Evolutionary conservation across 2,797 vertebrate genomes (phyloP).

Genomic region (Macropus fuliginosus): DNA sequence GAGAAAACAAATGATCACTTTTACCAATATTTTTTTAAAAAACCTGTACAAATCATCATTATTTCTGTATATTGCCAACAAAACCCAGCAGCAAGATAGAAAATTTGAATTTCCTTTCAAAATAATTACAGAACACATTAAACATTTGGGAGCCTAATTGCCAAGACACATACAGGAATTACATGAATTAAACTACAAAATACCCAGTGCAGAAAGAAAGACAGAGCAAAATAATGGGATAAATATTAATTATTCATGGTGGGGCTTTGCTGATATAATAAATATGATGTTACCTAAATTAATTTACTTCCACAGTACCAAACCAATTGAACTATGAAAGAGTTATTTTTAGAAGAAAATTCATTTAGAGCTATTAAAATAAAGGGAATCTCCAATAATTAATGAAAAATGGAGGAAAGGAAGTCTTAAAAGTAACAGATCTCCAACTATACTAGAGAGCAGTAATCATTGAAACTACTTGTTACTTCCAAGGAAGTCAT

Average conservation of each 20-base stretch:
- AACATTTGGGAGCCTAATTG: neutral
- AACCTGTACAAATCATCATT: neutral
- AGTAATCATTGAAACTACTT: neutral
- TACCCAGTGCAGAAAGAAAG: neutral
- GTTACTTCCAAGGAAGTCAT: neutral
- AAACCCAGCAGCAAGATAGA: neutral
- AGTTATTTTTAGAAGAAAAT: neutral
- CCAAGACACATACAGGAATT: neutral
- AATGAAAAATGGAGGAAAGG: neutral
- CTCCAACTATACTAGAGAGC: neutral
- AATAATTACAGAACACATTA: neutral
- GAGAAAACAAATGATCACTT: neutral
- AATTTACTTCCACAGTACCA: neutral
- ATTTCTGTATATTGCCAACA: neutral
- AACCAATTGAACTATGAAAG: neutral
- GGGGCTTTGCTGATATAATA: neutral
- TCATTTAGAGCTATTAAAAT: neutral
- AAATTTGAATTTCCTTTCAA: neutral
- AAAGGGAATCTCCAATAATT: neutral
- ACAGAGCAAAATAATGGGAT: neutral
- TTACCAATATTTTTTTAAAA: neutral
- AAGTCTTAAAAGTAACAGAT: neutral
- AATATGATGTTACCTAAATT: too few relatives aligned
- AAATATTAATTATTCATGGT: neutral
- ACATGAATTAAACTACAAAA: neutral